phyloP scores from a whole-genome alignment of 2,797 vertebrate genomes.

The Xenopus petersii region DNA sequence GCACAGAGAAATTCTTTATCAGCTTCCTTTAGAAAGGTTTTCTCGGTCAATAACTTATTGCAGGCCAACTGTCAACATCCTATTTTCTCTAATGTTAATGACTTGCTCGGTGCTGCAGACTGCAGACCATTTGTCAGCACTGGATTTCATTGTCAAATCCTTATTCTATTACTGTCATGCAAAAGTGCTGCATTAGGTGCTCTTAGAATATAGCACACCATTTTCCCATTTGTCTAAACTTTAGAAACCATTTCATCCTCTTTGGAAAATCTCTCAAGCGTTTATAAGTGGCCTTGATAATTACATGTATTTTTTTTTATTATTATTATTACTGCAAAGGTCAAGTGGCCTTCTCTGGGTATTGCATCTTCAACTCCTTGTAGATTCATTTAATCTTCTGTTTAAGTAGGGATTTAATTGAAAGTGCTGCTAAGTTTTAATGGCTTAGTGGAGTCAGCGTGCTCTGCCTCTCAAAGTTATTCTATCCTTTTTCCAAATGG shows the following conservation, averaged over 20 bases:
- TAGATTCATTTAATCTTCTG: neutral
- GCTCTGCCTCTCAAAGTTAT: constrained; percentile 3
- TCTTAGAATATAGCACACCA: neutral
- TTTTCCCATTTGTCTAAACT: neutral
- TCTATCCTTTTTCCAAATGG: neutral
- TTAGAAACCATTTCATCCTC: neutral
- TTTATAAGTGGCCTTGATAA: neutral
- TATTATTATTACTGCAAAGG: constrained; percentile 6
- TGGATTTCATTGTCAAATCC: neutral
- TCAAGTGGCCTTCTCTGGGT: neutral
- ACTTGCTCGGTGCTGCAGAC: neutral
- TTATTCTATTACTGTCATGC: neutral
- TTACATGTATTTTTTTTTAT: neutral
- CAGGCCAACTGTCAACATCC: no score
- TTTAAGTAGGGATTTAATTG: neutral
- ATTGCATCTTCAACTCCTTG: neutral
- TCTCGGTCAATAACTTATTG: no score
- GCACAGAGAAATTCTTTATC: no score
- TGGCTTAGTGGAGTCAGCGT: neutral
- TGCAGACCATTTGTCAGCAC: neutral
- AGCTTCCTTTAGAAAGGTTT: no score
- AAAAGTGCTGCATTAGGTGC: neutral
- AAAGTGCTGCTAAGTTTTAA: neutral
- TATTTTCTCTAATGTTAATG: neutral
- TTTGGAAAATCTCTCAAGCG: neutral